Evolutionary conservation across 2,888 invertebrate species (phyloP), one percentile per base, ranked within the genome.

Genomic region (Slavum lentiscoides): DNA sequence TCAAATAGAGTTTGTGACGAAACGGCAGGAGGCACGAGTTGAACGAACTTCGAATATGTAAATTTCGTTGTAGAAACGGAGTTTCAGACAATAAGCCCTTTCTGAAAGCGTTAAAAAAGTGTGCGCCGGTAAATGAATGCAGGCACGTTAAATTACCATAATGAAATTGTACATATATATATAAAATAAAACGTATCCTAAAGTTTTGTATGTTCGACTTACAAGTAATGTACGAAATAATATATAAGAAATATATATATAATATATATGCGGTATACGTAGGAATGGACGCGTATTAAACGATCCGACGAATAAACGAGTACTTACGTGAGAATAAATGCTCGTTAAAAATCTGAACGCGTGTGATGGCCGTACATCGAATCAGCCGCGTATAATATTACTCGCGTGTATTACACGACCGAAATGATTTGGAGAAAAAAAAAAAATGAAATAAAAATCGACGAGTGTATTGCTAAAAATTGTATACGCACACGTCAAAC

Each of bases 111-210:
- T 70, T 70, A 55, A 13, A 39, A 55, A 11, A 43, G 39, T 30
- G 74, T 74, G 58, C 39, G n/a, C 21, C 62, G 43, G 21, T 30
- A 43, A 43, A 59, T 23, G 64, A 77, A 61, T n/a, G 53, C 53
- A 70, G 53, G 39, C 70, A 77, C 61, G 77, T 70, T 37, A 77
- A 70, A 77, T 77, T 77, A 77, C 70, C 77, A 77, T 77, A 77
- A 77, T 77, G 69, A 77, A 77, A 77, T 77, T 77, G 61, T 77
- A 43, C 19, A 21, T 15, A 37, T 37, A 64, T 21, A 72, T 21
- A 68, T 17, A 68, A 13, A 17, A 68, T 66, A 59, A 64, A 75
- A 67, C 43, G 58, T 58, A 7, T 30, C 30, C 30, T 58, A 39
- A 75, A 75, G 55, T 75, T 75, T 75, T 58, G 43, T 39, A 67